phyloP scores from a whole-genome alignment of 1,140 invertebrate species.

The Eueides isabella region DNA sequence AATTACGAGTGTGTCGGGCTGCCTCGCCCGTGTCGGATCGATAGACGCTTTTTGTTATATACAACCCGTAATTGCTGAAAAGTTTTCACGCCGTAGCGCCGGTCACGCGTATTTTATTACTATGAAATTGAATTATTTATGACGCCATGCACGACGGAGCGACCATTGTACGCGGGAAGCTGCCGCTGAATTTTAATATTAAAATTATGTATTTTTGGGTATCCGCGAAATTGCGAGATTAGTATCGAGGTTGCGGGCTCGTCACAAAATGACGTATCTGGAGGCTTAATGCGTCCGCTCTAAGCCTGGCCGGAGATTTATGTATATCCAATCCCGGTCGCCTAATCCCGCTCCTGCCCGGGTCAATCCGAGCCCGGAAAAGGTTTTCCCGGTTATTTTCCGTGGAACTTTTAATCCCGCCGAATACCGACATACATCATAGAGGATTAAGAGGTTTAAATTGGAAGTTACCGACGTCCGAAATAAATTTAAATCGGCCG shows the following conservation, averaged over 20 bases:
- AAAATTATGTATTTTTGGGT: conserved; percentile 68
- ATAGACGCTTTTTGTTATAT: conserved; percentile 79
- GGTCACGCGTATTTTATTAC: conserved; percentile 82
- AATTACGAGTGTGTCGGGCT: conserved; percentile 67
- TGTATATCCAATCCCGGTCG: conserved; percentile 79
- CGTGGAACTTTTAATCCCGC: conserved; percentile 81
- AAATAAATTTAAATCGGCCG: conserved; percentile 82
- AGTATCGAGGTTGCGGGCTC: conserved; percentile 57
- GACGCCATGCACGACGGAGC: conserved; percentile 65
- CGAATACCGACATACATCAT: conserved; percentile 82
- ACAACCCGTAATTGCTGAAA: conserved; percentile 81
- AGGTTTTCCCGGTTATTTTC: conserved; percentile 82
- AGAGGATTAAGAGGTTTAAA: conserved; percentile 82
- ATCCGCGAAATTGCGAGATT: conserved; percentile 59
- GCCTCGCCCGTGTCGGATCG: conserved; percentile 65
- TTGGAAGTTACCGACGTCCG: conserved; percentile 82
- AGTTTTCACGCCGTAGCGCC: conserved; percentile 77
- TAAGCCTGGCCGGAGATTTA: conserved; percentile 78
- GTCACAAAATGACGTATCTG: conserved; percentile 79
- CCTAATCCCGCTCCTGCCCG: conserved; percentile 77
- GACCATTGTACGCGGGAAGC: conserved; percentile 67
- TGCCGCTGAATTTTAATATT: conserved; percentile 78
- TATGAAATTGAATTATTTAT: conserved; percentile 82
- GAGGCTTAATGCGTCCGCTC: conserved; percentile 75
- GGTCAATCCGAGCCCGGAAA: conserved; percentile 80